These are phyloP conservation scores for Onychomys arenicola DNA, from an alignment of 2,797 vertebrate genomes.

Conservation along the genomic window DNA sequence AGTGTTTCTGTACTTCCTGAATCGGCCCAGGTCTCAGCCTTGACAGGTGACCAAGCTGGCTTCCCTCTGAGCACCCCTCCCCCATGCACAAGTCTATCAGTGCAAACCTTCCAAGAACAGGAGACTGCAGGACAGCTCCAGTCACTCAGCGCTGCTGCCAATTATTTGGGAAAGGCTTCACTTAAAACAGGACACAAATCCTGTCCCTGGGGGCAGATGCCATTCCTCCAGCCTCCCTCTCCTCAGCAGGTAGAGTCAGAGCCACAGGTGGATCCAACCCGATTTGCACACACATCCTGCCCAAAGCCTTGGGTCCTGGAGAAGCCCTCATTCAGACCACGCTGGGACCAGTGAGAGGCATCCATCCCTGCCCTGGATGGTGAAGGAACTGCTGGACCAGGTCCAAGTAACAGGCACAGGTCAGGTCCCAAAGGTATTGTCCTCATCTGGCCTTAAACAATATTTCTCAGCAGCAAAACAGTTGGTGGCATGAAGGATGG, in stretches of 20 bases:
- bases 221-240: no score
- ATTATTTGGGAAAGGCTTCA: not conserved
- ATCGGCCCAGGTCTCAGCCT: not conserved
- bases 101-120: not conserved
- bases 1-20: not conserved
- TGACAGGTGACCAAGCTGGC: not conserved
- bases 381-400: not conserved
- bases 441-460: not conserved
- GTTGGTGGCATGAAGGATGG: not conserved
- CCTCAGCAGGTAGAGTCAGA: not conserved
- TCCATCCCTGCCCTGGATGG: not conserved
- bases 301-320: not conserved
- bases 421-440: not conserved
- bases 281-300: not conserved
- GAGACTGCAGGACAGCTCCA: not conserved
- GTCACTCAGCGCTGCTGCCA: no score
- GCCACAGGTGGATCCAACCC: not conserved
- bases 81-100: rapidly evolving
- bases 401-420: not conserved
- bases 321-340: not conserved
- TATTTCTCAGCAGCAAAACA: not conserved
- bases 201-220: not conserved
- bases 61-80: not conserved
- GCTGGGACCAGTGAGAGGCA: not conserved
- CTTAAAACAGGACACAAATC: not conserved